Conservation (phyloP, 2,113 vertebrate genomes). For the Thamnophis sirtalis region DNA sequence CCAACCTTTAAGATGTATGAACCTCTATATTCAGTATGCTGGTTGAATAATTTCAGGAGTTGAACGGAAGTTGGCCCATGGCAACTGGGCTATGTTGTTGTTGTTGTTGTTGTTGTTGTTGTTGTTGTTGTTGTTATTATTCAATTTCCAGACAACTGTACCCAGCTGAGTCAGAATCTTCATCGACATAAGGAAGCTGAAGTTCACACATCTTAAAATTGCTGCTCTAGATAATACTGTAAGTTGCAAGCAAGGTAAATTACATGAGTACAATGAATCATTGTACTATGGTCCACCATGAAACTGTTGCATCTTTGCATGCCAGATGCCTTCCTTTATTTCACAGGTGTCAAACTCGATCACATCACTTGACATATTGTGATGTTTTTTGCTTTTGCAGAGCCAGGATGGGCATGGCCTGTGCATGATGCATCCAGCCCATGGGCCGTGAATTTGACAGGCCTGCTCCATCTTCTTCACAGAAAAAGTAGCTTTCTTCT, state of each 20-base stretch:
- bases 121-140: background rate
- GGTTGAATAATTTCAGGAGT: background rate
- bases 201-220: background rate
- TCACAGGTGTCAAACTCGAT: too few relatives aligned
- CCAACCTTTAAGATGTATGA: background rate
- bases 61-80: background rate
- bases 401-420: too few relatives aligned
- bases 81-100: background rate
- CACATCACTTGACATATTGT: too few relatives aligned
- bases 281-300: background rate
- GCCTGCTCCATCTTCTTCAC: background rate
- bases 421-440: too few relatives aligned
- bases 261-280: background rate
- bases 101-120: background rate
- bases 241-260: background rate
- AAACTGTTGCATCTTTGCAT: background rate
- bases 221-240: background rate
- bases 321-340: background rate
- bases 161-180: background rate
- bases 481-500: background rate
- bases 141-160: background rate
- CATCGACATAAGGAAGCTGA: background rate
- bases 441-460: too few relatives aligned
- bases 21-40: background rate
- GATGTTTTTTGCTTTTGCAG: too few relatives aligned